Evolutionary conservation across 2,888 invertebrate species (phyloP).

Genomic region (Amphipoea lucens): DNA sequence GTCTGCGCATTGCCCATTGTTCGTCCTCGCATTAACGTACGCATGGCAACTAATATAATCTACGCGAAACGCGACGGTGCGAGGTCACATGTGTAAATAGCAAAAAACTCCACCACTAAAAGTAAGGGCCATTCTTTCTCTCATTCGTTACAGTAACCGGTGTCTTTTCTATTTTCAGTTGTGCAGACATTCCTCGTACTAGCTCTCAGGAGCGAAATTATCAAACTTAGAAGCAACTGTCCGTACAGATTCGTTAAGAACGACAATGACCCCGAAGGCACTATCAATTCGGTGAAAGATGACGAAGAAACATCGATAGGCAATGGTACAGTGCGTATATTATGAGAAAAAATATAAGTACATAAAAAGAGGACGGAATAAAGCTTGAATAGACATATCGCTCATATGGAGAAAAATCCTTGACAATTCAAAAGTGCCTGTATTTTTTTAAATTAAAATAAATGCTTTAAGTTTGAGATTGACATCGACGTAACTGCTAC

Average conservation of each 20-base stretch:
- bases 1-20: not conserved
- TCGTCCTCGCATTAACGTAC: not conserved
- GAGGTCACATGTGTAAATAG: not conserved
- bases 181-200: constrained; percentile 39
- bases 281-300: constrained; percentile 2
- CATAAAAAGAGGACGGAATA: not conserved
- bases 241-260: constrained; percentile 47
- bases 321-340: constrained; percentile 13
- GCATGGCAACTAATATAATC: not conserved
- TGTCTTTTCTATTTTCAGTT: constrained; percentile 27
- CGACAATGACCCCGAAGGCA: constrained; percentile 25
- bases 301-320: constrained; percentile 10
- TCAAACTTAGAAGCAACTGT: constrained; percentile 51
- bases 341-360: constrained; percentile 1
- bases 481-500: no score
- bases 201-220: constrained; percentile 48
- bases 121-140: not conserved
- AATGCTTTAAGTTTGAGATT: no score
- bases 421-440: no score
- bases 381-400: not conserved
- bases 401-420: no score
- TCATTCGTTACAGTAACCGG: not conserved
- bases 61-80: not conserved
- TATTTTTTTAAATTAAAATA: no score
- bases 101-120: not conserved